Evolutionary conservation across 2,888 invertebrate genomes (phyloP).

Genomic region (Scaptomyza reducta): DNA sequence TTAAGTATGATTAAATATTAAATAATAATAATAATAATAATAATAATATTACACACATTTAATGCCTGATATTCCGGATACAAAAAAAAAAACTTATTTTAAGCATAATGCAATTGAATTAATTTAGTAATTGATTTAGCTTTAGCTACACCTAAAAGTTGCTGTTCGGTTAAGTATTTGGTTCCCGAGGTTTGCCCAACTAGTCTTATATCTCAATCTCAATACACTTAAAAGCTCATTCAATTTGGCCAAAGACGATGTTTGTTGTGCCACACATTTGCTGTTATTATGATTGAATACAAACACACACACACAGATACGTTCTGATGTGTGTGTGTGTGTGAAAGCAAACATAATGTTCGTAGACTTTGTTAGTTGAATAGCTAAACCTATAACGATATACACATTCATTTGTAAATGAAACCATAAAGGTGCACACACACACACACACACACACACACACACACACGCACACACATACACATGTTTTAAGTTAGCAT

Average conservation of each 20-base stretch:
- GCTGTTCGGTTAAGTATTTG: background rate
- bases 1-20: no score
- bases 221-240: conserved; percentile 76
- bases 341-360: conserved; percentile 43
- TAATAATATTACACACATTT: no score
- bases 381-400: conserved; percentile 19
- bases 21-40: no score
- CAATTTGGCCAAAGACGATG: conserved; percentile 70
- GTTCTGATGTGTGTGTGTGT: conserved; percentile 12
- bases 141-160: conserved; percentile 2
- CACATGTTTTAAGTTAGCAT: conserved; percentile 34
- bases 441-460: background rate
- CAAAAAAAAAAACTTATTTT: no score
- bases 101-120: conserved; percentile 29
- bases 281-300: conserved; percentile 73
- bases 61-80: no score
- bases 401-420: conserved; percentile 73
- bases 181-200: conserved; percentile 4
- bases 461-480: background rate
- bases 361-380: conserved; percentile 26
- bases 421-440: conserved; percentile 70
- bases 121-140: conserved; percentile 53
- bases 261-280: conserved; percentile 60
- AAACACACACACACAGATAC: conserved; percentile 20
- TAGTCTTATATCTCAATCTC: conserved; percentile 41